These are phyloP conservation scores for Cherax destructor DNA, from an alignment of 1,140 invertebrate genomes.

Conservation along the genomic window DNA sequence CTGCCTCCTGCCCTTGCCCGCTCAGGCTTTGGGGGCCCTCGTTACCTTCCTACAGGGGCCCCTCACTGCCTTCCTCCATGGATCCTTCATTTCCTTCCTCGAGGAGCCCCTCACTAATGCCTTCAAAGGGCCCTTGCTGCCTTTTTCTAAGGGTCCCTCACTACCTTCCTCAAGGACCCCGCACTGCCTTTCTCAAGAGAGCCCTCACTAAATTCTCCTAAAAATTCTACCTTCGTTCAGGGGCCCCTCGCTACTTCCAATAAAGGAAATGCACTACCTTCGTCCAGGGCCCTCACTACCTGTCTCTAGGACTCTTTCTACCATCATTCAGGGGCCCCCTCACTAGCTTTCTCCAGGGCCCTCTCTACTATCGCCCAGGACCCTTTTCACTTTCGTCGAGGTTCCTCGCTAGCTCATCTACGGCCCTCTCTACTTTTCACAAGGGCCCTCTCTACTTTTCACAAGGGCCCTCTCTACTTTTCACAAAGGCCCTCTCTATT, in stretches of 20 bases:
- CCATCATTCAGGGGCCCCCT: too few relatives aligned
- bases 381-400: too few relatives aligned
- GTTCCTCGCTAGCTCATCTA: too few relatives aligned
- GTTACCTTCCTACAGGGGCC: background rate
- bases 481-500: too few relatives aligned
- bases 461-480: too few relatives aligned
- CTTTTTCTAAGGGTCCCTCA: background rate
- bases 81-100: background rate
- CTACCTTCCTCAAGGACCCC: background rate
- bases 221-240: background rate
- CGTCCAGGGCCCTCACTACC: background rate
- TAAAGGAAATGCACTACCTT: too few relatives aligned
- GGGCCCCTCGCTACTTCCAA: too few relatives aligned
- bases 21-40: background rate
- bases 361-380: too few relatives aligned
- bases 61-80: background rate
- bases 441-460: too few relatives aligned
- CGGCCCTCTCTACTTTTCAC: too few relatives aligned
- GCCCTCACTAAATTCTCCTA: background rate
- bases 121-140: background rate
- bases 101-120: background rate
- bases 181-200: background rate
- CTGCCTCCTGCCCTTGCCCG: constrained; percentile 55
- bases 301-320: background rate
- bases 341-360: too few relatives aligned